Evolutionary conservation across 2,113 vertebrate species (phyloP).

Genomic region (Australoheros scitulus): DNA sequence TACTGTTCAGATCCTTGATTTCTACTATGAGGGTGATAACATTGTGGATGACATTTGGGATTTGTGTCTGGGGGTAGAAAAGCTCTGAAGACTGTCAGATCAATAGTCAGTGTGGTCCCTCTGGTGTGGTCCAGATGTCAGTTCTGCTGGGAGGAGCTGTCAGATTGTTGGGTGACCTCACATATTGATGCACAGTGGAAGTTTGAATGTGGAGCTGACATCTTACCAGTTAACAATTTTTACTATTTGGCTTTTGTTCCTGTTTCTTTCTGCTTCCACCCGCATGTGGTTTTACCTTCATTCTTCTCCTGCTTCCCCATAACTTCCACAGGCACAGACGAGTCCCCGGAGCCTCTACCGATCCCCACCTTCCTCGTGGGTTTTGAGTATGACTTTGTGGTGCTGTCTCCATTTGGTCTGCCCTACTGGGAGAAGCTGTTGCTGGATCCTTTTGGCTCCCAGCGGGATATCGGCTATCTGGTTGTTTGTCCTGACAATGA

Average conservation of each 20-base stretch:
- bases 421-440: conserved; percentile 98
- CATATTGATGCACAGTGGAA: conserved; percentile 24
- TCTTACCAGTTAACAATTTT: conserved; percentile 5
- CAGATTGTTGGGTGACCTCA: conserved; percentile 25
- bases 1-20: neutral
- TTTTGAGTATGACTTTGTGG: conserved; percentile 97
- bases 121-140: conserved; percentile 55
- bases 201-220: neutral
- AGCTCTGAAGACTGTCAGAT: conserved; percentile 34
- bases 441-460: conserved; percentile 96
- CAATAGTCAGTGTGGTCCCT: conserved; percentile 24
- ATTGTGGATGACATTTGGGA: conserved; percentile 14
- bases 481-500: conserved; percentile 98
- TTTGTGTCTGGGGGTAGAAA: conserved; percentile 24
- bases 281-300: neutral
- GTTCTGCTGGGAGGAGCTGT: conserved; percentile 42
- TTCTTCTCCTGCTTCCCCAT: neutral
- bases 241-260: neutral
- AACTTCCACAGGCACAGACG: conserved; percentile 89
- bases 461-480: conserved; percentile 95
- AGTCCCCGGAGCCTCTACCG: conserved; percentile 98
- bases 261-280: neutral
- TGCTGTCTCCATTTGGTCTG: conserved; percentile 96
- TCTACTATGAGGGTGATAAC: neutral
- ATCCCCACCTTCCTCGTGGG: conserved; percentile 98